These are phyloP conservation scores for Mamestra brassicae DNA, from an alignment of 2,888 invertebrate species.

Conservation along the genomic window DNA sequence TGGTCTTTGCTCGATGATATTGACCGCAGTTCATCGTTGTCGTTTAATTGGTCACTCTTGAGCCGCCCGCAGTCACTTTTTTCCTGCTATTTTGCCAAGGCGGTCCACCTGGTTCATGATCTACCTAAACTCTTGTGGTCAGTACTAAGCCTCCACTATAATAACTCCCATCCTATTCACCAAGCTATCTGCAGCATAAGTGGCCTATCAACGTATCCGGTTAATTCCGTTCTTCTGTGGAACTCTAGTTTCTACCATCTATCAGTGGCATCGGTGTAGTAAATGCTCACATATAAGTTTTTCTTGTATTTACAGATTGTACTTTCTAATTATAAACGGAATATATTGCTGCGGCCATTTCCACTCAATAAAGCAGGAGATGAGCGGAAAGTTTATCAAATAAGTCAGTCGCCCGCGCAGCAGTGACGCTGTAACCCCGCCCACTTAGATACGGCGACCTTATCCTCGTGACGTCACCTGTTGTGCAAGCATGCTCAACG, in stretches of 20 bases:
- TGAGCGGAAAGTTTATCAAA: slow-evolving; percentile 55
- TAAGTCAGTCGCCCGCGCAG: slow-evolving; percentile 17
- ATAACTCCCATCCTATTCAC: no score
- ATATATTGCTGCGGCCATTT: slow-evolving; percentile 20
- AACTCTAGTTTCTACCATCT: background rate
- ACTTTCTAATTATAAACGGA: background rate
- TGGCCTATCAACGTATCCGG: background rate
- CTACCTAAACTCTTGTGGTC: background rate
- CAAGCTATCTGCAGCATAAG: background rate
- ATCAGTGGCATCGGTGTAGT: background rate
- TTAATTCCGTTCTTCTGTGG: background rate
- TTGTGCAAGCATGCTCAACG: slow-evolving; percentile 10
- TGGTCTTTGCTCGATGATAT: no score
- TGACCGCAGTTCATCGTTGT: no score
- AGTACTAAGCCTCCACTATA: background rate
- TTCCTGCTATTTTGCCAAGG: background rate
- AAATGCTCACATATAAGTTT: background rate
- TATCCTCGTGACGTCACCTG: slow-evolving; percentile 30
- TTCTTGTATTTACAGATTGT: background rate
- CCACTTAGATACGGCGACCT: slow-evolving; percentile 59
- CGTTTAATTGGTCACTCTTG: no score
- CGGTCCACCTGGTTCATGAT: background rate
- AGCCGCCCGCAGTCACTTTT: background rate
- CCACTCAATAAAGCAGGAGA: slow-evolving; percentile 24
- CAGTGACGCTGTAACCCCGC: slow-evolving; percentile 57